Evolutionary conservation across 2,888 invertebrate genomes (phyloP).

Genomic region (Reticulitermes lucifugus): DNA sequence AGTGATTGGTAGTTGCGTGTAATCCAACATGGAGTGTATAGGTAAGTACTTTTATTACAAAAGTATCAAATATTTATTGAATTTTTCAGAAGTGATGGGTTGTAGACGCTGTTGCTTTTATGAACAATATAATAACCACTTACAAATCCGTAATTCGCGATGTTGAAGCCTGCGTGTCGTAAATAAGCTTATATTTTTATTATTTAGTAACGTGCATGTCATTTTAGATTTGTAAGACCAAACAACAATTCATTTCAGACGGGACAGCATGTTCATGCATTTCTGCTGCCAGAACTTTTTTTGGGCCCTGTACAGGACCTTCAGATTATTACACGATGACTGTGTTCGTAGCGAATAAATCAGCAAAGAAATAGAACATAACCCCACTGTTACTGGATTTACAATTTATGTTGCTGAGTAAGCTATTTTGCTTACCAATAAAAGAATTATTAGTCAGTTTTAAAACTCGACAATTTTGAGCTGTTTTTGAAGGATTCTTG

Average conservation of each 20-base stretch:
- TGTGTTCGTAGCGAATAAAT: too few relatives aligned
- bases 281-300: neutral
- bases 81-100: neutral
- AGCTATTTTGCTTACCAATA: too few relatives aligned
- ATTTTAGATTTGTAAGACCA: neutral
- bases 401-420: too few relatives aligned
- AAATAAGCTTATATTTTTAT: neutral
- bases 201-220: constrained; percentile 32
- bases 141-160: neutral
- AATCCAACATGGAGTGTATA: constrained; percentile 47
- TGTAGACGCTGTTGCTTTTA: neutral
- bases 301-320: too few relatives aligned
- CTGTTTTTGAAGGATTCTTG: too few relatives aligned
- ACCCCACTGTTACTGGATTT: too few relatives aligned
- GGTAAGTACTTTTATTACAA: constrained; percentile 35
- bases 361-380: too few relatives aligned
- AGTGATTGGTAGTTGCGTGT: neutral
- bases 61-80: neutral
- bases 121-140: neutral
- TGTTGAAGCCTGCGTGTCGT: neutral
- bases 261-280: neutral
- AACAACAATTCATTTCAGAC: neutral
- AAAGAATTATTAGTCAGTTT: too few relatives aligned
- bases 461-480: too few relatives aligned
- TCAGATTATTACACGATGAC: too few relatives aligned